Conservation (phyloP, 2,113 vertebrate genomes). For the Neotragus pygmaeus region DNA sequence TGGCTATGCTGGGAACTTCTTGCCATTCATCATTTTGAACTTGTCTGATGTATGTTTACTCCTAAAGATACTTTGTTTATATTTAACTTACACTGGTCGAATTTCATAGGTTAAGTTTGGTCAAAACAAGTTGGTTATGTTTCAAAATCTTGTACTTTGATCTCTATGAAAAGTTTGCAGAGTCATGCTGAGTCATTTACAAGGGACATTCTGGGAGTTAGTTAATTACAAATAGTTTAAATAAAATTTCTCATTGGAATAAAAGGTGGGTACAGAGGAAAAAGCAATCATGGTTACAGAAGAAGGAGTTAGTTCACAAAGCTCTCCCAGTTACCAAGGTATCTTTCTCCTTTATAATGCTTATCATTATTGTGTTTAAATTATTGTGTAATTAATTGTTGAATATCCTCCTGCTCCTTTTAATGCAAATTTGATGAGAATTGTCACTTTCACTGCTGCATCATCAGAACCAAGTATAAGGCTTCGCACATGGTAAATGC, state of each 20-base stretch:
- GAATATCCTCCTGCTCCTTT: neutral
- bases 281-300: neutral
- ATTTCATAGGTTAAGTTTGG: conserved; percentile 42
- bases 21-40: neutral
- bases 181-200: conserved; percentile 53
- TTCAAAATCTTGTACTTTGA: conserved; percentile 65
- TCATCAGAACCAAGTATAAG: neutral
- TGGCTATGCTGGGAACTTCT: neutral
- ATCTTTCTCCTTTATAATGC: neutral
- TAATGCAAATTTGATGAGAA: neutral
- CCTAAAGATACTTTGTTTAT: conserved; percentile 39
- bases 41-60: conserved; percentile 31
- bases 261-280: neutral
- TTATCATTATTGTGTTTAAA: neutral
- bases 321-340: neutral
- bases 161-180: conserved; percentile 28
- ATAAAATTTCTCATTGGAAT: neutral
- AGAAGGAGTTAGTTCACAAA: neutral
- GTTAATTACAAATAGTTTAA: neutral
- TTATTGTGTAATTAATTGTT: neutral
- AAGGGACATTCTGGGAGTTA: neutral
- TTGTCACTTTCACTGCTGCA: neutral
- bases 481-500: neutral
- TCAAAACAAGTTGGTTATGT: conserved; percentile 49
- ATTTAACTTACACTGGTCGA: conserved; percentile 38